phyloP scores from a whole-genome alignment of 2,797 vertebrate genomes.

The Gymnopithys bicolor region DNA sequence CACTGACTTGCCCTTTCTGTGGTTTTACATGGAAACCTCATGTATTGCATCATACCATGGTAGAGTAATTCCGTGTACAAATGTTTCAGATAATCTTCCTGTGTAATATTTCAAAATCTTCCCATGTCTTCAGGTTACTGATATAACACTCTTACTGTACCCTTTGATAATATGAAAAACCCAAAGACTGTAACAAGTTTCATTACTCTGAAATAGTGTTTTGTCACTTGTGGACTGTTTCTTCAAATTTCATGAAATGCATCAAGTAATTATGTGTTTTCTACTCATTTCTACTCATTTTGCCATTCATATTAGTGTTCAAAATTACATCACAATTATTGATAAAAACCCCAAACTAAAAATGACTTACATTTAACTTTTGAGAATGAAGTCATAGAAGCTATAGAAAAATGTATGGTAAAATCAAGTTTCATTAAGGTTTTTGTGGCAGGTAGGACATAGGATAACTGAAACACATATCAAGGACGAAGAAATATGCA shows the following conservation, averaged over 20 bases:
- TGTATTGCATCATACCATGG: no score
- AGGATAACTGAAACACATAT: neutral
- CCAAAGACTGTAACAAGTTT: neutral
- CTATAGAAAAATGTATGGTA: neutral
- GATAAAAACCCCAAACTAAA: accelerated
- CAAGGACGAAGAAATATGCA: neutral
- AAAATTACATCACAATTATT: neutral
- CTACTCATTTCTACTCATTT: neutral
- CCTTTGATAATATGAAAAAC: neutral
- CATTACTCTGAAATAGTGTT: neutral
- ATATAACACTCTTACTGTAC: neutral
- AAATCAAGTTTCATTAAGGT: neutral
- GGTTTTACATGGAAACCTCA: neutral
- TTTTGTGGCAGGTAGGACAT: neutral
- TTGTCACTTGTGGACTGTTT: neutral
- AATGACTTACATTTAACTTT: neutral
- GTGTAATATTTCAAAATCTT: neutral
- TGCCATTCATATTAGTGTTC: neutral
- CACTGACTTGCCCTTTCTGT: neutral
- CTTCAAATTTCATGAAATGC: neutral
- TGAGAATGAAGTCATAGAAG: neutral
- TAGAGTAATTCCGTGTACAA: neutral
- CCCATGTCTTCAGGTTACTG: neutral
- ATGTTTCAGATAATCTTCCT: neutral
- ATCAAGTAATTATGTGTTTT: neutral